Evolutionary conservation across 1,140 invertebrate species (phyloP).

Genomic region (Nephila pilipes): DNA sequence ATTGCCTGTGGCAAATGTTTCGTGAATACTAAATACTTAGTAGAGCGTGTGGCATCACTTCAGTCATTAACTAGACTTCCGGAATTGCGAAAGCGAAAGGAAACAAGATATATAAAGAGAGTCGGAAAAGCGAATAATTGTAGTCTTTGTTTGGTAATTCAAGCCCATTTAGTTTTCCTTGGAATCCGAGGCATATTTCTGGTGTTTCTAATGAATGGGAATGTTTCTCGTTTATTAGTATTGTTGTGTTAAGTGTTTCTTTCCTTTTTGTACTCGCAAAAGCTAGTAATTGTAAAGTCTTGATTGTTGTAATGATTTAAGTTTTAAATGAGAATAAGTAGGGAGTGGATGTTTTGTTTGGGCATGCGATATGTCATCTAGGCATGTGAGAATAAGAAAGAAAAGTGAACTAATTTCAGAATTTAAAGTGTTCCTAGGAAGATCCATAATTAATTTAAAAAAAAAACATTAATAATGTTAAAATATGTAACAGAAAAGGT

Average conservation of each 20-base stretch:
- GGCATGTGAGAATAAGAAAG: too few species aligned
- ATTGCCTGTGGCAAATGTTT: background rate
- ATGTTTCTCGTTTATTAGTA: background rate
- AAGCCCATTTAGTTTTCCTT: background rate
- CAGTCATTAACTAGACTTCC: background rate
- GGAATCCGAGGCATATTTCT: too few species aligned
- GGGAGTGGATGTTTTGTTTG: too few species aligned
- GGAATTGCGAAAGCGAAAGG: background rate
- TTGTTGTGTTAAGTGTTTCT: background rate
- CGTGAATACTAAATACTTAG: background rate
- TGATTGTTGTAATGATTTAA: too few species aligned
- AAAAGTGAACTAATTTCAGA: too few species aligned
- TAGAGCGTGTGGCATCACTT: background rate
- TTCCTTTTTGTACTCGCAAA: background rate
- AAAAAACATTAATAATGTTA: too few species aligned
- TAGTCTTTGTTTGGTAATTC: slow-evolving; percentile 1
- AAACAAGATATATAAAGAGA: background rate
- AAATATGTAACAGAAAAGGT: too few species aligned
- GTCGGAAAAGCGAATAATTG: background rate
- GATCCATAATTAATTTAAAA: too few species aligned
- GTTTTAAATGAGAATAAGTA: too few species aligned
- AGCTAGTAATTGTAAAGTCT: background rate
- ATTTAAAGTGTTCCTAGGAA: too few species aligned
- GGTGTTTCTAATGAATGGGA: background rate
- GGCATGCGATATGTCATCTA: too few species aligned